phyloP scores from a whole-genome alignment of 2,113 vertebrate genomes.

The Perca flavescens region DNA sequence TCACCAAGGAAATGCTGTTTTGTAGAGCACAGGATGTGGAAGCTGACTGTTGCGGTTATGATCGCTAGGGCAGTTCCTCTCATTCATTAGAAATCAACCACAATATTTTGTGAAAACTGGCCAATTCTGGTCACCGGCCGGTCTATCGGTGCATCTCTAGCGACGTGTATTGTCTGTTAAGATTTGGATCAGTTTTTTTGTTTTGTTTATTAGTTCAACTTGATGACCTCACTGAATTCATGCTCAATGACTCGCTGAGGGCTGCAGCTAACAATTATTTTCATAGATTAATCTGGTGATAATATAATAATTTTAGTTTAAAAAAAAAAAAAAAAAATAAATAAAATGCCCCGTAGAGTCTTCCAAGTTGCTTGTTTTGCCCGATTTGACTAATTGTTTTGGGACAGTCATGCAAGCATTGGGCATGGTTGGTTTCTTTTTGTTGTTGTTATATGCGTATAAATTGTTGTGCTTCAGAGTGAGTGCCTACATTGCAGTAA shows the following conservation, averaged over 20 bases:
- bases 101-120: too few species aligned
- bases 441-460: not conserved
- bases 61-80: not conserved
- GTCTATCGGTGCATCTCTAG: too few species aligned
- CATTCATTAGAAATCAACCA: not conserved
- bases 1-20: constrained; percentile 21
- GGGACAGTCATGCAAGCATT: too few species aligned
- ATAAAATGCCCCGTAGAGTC: too few species aligned
- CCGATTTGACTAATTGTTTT: not conserved
- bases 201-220: too few species aligned
- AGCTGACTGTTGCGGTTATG: not conserved
- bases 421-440: not conserved
- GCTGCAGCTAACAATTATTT: not conserved
- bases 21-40: constrained; percentile 11
- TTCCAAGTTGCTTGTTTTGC: too few species aligned
- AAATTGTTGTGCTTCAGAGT: not conserved
- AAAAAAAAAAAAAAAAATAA: too few species aligned
- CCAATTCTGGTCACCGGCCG: too few species aligned
- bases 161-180: too few species aligned
- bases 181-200: not conserved
- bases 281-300: too few species aligned
- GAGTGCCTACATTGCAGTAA: not conserved
- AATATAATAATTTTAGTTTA: too few species aligned
- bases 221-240: not conserved
- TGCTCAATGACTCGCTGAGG: not conserved